Evolutionary conservation across 2,113 vertebrate species (phyloP), one percentile per base, ranked within the genome.

Genomic region (Engystomops pustulosus): DNA sequence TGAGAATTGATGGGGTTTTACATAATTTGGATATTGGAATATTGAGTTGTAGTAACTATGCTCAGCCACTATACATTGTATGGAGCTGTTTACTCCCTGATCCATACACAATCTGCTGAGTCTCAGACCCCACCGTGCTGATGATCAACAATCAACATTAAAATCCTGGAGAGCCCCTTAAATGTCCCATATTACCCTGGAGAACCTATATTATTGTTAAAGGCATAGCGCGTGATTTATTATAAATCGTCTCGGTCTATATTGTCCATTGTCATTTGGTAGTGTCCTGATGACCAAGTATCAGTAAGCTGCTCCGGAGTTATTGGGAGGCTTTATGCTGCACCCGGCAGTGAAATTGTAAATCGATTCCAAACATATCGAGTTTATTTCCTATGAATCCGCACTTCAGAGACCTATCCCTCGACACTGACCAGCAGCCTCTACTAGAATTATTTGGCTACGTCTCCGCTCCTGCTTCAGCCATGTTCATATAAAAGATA

Each of bases 381-480:
- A 23, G 72, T 36, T 41, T 25, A 15, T 45, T n/a, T 55, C 30
- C 49, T 12, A 36, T 32, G 7, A 25, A 30, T 1, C 45, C 9
- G 71, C n/a, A n/a, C 53, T 23, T 32, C 12, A 32, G 14, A 38
- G 10, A 77, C 7, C 12, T 36, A 23, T 58, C 49, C 51, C 11
- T 36, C 6, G 51, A 58, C 36, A 78, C 75, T 78, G 75, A 78
- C 75, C 75, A 78, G 75, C 75, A 78, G 75, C 75, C 51, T 58
- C 70, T 58, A n/a, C 30, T 32, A 36, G 8, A 55, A n/a, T 3
- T 11, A 8, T 53, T 76, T 60, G 51, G 51, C 75, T 60, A 38
- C 14, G 41, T 60, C 75, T 60, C 23, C n/a, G 0, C 34, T 38
- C 32, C 18, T 36, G 32, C 41, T n/a, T 11, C 30, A 67, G 17